Conservation (phyloP, 2,113 vertebrate genomes). For the Sphyrna mokarran region DNA sequence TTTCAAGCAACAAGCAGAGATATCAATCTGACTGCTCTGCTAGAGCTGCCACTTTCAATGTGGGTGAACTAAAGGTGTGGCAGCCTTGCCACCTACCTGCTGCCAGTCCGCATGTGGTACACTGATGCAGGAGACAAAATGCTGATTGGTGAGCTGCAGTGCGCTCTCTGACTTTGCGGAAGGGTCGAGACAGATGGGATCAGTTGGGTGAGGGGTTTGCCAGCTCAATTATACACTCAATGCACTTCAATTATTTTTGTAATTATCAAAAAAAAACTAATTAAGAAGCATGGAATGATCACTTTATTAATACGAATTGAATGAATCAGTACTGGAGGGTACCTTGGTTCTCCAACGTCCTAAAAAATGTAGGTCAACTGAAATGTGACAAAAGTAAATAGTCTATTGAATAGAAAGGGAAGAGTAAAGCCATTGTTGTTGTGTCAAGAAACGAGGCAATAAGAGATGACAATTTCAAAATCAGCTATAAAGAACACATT, state of each 20-base stretch:
- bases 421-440: not conserved
- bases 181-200: not conserved
- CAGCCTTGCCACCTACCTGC: not conserved
- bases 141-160: not conserved
- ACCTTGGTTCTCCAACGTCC: not conserved
- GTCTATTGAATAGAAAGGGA: not conserved
- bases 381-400: not conserved
- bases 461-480: conserved; percentile 22
- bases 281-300: conserved; percentile 25
- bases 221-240: conserved; percentile 19
- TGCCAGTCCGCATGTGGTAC: not conserved
- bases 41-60: not conserved
- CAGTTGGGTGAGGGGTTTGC: not conserved
- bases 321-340: not conserved
- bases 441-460: not conserved
- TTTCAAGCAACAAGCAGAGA: not conserved
- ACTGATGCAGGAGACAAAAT: not conserved
- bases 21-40: not conserved
- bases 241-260: conserved; percentile 31
- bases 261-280: conserved; percentile 28
- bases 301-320: conserved; percentile 3
- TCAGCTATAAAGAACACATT: not conserved
- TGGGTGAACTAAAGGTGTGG: not conserved
- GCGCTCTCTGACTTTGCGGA: not conserved
- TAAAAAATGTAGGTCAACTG: conserved; percentile 26